Evolutionary conservation across 2,888 invertebrate genomes (phyloP), one percentile per base, ranked within the genome.

Genomic region (Ommatoiulus sabulosus): DNA sequence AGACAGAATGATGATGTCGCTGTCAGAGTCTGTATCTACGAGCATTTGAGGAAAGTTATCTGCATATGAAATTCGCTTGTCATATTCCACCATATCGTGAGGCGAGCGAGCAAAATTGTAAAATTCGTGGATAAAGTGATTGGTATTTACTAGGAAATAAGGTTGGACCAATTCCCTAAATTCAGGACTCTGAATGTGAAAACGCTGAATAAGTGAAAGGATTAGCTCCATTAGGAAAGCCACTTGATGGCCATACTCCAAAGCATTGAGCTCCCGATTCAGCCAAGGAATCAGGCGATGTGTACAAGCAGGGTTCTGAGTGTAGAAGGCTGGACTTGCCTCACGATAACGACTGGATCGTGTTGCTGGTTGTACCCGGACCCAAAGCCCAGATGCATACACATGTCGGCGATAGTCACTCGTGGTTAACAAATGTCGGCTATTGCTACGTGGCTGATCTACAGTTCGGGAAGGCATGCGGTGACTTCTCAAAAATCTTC

Each of bases 101-200:
- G 97, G 97, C 15, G 97, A 97, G 46, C 96, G 94, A 52, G 98
- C 97, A 93, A 96, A 98, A 92, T 95, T 95, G 91, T 95, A 95
- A 90, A 98, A 94, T 92, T 98, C 98, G 92, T 98, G 97, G 52
- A 97, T 94, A 92, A 98, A 98, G 92, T 98, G 98, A 89, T 95
- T 95, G 0, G 97, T 96, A 90, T 95, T 94, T 0, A 94, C 93
- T 35, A 95, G 95, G 90, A 97, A 94, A 92, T 95, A 96, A 17
- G 95, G 95, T 46, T 94, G 94, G 88, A 97, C 92, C 17, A 95
- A 93, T 84, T 95, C 94, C 72, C 95, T 94, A 93, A 98, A 97
- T 91, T 95, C 95, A 10, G 91, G 92, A 89, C 93, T 92, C 57
- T 90, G 91, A 48, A 93, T 93, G 12, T 91, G 90, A 89, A 91